Base-by-base conservation (phyloP, 2,113 vertebrate species). In the Peromyscus californicus region DNA sequence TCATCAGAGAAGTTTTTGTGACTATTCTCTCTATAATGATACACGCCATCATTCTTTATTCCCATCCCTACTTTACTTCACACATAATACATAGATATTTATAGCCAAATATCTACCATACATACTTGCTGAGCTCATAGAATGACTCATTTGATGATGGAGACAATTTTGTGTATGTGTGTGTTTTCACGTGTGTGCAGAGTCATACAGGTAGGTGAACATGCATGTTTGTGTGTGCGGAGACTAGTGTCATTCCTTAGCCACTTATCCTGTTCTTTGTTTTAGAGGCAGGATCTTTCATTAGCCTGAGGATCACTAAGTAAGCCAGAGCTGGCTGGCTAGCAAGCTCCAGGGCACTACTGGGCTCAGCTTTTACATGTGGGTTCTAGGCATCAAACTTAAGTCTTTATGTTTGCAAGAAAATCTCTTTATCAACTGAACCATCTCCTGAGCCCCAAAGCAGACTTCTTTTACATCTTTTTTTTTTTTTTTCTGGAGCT, bases 101-200 rank as follows among this genome's bases (percentile, higher is more conserved):
- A 42, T 24, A 90, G 61, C 9, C 42, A 89, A 11, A 69, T 48
- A 59, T 21, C 21, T 76, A 17, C 29, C 88, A 54, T 63, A 75
- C 36, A 82, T 83, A 93, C 70, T 78, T 92, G 6, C 75, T 94
- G 67, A 96, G 45, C 76, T 78, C 94, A 86, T 39, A 76, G 91
- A 76, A 42, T 91, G 22, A 78, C 57, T 90, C 26, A 92, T 74
- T 89, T 84, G 91, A 72, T 90, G 54, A 82, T 24, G 76, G 84
- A 87, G 75, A 29, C 13, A 84, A 29, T 84, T 42, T 11, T 39
- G 21, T 76, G 8, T 26, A 22, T 45, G 39, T 76, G 39, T 45
- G 74, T 76, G 7, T 42, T 45, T 76, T 45, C 26, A 75, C 26
- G 39, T 75, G 9, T 76, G 75, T 76, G 11, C 42, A 48, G 29